Evolutionary conservation across 2,888 invertebrate species (phyloP).

Genomic region (Lasioglossum marginatum): DNA sequence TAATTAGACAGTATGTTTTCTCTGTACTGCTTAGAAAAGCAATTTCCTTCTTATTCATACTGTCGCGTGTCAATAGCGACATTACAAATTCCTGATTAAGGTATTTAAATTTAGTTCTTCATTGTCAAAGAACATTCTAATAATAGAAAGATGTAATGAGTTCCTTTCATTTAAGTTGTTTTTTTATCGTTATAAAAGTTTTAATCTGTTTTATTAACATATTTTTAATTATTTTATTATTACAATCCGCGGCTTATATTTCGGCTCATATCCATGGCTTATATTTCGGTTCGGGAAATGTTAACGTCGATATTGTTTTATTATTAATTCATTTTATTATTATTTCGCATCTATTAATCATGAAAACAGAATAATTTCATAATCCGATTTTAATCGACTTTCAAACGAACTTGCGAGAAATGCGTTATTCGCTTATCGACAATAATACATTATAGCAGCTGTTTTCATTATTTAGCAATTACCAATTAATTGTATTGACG

Average conservation of each 20-base stretch:
- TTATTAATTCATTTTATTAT: neutral
- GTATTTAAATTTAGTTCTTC: neutral
- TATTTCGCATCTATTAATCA: conserved; percentile 32
- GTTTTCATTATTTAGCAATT: conserved; percentile 68
- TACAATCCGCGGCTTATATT: neutral
- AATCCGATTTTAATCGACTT: conserved; percentile 56
- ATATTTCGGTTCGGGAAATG: neutral
- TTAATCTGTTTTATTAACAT: neutral
- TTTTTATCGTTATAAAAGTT: conserved; percentile 4
- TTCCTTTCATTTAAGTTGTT: neutral
- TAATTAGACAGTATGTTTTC: conserved; percentile 60
- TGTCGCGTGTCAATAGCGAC: neutral
- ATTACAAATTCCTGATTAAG: conserved; percentile 8
- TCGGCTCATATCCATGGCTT: neutral
- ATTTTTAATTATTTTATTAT: neutral
- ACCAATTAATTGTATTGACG: conserved; percentile 60
- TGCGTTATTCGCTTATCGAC: conserved; percentile 59
- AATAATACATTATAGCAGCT: conserved; percentile 65
- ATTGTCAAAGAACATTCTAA: neutral
- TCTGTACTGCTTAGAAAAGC: conserved; percentile 36
- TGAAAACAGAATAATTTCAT: conserved; percentile 24
- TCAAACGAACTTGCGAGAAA: conserved; percentile 55
- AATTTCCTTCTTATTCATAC: conserved; percentile 66
- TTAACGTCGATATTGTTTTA: neutral
- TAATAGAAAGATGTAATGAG: neutral